phyloP scores from a whole-genome alignment of 1,140 invertebrate genomes.

The Oreohelix idahoensis region DNA sequence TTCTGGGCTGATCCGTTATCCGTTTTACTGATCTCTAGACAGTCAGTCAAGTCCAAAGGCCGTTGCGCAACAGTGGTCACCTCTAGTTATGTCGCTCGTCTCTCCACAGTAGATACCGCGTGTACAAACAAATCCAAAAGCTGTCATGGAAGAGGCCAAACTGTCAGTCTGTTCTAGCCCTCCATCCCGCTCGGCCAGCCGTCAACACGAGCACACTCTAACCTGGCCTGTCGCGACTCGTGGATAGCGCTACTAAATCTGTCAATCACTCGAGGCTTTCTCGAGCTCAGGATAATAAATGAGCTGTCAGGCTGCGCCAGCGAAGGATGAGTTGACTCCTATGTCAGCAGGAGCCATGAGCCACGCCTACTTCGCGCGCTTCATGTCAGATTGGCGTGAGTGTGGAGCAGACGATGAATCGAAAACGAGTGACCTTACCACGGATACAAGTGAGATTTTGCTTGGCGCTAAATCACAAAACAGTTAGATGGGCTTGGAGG shows the following conservation, averaged over 20 bases:
- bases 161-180: slow-evolving; percentile 34
- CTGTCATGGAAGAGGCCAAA: slow-evolving; percentile 33
- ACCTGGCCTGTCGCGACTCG: slow-evolving; percentile 67
- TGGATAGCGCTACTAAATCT: slow-evolving; percentile 66
- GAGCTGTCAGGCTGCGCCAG: slow-evolving; percentile 67
- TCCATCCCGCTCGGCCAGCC: slow-evolving; percentile 47
- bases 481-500: not conserved
- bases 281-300: slow-evolving; percentile 62
- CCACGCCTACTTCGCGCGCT: slow-evolving; percentile 43
- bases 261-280: slow-evolving; percentile 65
- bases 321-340: slow-evolving; percentile 59
- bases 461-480: slow-evolving; percentile 19
- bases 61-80: slow-evolving; percentile 50
- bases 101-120: slow-evolving; percentile 47
- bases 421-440: slow-evolving; percentile 21
- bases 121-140: slow-evolving; percentile 44
- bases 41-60: slow-evolving; percentile 23
- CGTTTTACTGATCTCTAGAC: not conserved
- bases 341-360: slow-evolving; percentile 47
- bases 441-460: slow-evolving; percentile 2
- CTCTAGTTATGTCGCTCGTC: slow-evolving; percentile 45
- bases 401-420: slow-evolving; percentile 25
- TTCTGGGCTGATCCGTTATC: not conserved
- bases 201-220: slow-evolving; percentile 69
- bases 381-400: slow-evolving; percentile 40